A percentile compares a stretch with the other conserved stretches of the same genome.
Evolutionary conservation across 1,140 invertebrate genomes (phyloP).

Genomic region (Philopotamus ludificatus): DNA sequence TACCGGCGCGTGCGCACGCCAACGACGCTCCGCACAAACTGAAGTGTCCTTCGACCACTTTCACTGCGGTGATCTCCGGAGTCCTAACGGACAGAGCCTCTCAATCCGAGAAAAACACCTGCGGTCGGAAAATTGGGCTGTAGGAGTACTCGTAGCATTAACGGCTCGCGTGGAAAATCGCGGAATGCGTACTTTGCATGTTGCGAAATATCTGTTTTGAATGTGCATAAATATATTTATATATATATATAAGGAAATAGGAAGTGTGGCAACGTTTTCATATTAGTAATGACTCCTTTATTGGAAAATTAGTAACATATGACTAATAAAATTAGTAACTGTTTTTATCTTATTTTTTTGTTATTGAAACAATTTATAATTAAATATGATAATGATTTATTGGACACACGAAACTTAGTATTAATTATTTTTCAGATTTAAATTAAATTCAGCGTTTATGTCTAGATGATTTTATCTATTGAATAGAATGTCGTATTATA

Average conservation of each 20-base stretch:
- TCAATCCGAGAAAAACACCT: neutral
- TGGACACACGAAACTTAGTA: too few species aligned
- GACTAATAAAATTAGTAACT: too few species aligned
- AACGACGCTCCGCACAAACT: neutral
- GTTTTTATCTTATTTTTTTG: too few species aligned
- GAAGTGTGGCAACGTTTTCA: too few species aligned
- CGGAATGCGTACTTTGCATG: neutral
- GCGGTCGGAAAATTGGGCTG: neutral
- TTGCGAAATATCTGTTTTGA: neutral
- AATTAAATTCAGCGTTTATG: too few species aligned
- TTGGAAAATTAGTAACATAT: too few species aligned
- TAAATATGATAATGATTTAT: too few species aligned
- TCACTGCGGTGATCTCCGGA: neutral
- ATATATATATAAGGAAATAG: neutral
- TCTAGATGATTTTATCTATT: too few species aligned
- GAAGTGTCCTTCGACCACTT: conserved; percentile 5
- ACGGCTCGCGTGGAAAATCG: neutral
- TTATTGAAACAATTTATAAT: too few species aligned
- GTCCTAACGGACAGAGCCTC: neutral
- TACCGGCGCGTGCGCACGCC: neutral
- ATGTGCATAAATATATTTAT: neutral
- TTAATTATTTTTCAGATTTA: too few species aligned
- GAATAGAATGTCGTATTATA: too few species aligned
- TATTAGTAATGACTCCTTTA: too few species aligned
- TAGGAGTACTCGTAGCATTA: neutral